Evolutionary conservation across 2,888 invertebrate species (phyloP).

Genomic region (Polymixis flavicincta): DNA sequence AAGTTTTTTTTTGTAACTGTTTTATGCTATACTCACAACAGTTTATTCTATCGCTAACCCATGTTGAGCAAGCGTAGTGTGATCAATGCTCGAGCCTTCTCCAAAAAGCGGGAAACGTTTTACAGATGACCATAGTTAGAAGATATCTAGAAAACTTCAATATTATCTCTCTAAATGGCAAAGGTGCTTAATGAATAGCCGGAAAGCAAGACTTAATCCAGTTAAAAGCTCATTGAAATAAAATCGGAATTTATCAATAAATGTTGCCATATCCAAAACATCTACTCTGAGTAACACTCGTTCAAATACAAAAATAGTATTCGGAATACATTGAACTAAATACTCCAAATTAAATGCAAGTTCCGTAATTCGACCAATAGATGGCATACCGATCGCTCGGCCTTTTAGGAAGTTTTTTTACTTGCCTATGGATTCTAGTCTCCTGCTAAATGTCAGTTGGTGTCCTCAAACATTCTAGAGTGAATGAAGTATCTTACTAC

Average conservation of each 20-base stretch:
- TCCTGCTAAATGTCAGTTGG: conserved; percentile 51
- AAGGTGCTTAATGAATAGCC: background rate
- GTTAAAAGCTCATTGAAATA: background rate
- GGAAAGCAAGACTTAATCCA: background rate
- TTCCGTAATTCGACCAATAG: conserved; percentile 32
- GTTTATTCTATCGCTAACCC: too few species aligned
- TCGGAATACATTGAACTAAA: background rate
- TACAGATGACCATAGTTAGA: too few species aligned
- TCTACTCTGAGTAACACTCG: background rate
- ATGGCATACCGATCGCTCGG: conserved; percentile 27
- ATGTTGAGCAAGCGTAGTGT: too few species aligned
- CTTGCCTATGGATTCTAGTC: conserved; percentile 23
- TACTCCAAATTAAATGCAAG: conserved; percentile 19
- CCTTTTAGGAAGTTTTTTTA: conserved; percentile 42
- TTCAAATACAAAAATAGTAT: background rate
- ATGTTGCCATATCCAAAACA: conserved; percentile 7
- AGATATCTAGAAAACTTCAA: too few species aligned
- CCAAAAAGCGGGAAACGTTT: too few species aligned
- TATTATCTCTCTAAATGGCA: background rate
- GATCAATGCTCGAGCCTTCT: too few species aligned
- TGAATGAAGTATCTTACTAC: conserved; percentile 27
- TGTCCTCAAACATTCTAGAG: conserved; percentile 53
- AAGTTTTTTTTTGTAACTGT: too few species aligned
- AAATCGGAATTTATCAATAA: background rate
- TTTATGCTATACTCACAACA: too few species aligned